A percentile compares a stretch with the other conserved stretches of the same genome.
Evolutionary conservation across 2,888 invertebrate genomes (phyloP).

Genomic region (Orgyia antiqua): DNA sequence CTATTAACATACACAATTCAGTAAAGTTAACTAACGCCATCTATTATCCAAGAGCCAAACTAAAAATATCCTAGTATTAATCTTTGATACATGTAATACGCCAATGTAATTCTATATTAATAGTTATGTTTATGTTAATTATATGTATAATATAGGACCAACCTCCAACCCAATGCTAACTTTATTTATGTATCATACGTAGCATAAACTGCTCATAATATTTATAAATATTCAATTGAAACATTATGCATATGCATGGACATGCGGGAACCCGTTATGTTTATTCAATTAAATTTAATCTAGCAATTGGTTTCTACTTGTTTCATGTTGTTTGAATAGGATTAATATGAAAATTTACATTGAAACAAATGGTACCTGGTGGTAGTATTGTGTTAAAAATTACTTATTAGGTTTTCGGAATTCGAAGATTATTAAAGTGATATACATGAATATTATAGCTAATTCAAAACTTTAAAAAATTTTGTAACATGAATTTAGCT

Average conservation of each 20-base stretch:
- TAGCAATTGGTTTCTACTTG: slow-evolving; percentile 14
- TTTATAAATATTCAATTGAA: slow-evolving; percentile 21
- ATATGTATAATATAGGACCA: slow-evolving; percentile 7
- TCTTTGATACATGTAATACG: too few species aligned
- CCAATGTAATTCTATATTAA: slow-evolving; percentile 12
- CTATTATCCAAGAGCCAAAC: background rate
- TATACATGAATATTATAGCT: too few species aligned
- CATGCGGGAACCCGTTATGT: slow-evolving; percentile 15
- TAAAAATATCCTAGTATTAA: too few species aligned
- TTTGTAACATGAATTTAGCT: too few species aligned
- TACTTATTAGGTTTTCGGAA: too few species aligned
- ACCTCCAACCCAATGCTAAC: slow-evolving; percentile 16
- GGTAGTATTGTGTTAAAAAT: too few species aligned
- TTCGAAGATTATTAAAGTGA: too few species aligned
- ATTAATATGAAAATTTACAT: too few species aligned
- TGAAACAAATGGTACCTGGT: too few species aligned
- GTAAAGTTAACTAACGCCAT: too few species aligned
- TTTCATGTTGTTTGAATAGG: slow-evolving; percentile 11
- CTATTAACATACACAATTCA: too few species aligned
- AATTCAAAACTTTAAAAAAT: too few species aligned
- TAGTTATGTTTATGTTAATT: slow-evolving; percentile 17
- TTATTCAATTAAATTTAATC: slow-evolving; percentile 23
- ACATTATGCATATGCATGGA: slow-evolving; percentile 17
- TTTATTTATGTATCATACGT: slow-evolving; percentile 11
- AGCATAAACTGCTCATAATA: slow-evolving; percentile 14